Conservation (phyloP, 2,797 vertebrate species). For the Lemur catta region DNA sequence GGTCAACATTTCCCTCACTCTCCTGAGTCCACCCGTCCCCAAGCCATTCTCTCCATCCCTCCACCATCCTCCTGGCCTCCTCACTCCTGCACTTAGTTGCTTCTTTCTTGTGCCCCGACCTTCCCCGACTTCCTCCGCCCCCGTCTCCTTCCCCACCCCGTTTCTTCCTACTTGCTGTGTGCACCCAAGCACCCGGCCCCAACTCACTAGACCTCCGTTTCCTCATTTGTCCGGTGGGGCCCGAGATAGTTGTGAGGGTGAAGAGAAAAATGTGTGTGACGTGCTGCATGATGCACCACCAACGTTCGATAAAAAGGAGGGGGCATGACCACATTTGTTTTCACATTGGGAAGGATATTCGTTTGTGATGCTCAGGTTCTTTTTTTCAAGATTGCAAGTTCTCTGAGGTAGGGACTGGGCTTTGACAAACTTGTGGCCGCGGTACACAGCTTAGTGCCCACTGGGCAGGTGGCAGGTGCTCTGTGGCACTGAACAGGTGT, state of each 20-base stretch:
- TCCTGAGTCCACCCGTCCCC: neutral
- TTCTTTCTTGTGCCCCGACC: neutral
- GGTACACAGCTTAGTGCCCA: neutral
- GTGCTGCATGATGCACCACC: rapidly evolving
- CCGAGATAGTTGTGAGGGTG: no score
- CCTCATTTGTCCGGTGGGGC: rapidly evolving
- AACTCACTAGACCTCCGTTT: neutral
- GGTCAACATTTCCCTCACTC: neutral
- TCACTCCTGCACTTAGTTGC: no score
- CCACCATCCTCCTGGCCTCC: neutral
- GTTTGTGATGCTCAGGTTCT: no score
- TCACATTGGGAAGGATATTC: neutral
- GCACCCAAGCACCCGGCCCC: neutral
- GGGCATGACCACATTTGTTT: rapidly evolving
- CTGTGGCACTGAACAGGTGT: rapidly evolving
- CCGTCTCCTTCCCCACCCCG: rapidly evolving
- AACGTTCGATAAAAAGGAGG: neutral
- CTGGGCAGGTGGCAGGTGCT: neutral
- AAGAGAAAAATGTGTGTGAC: neutral
- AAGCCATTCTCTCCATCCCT: neutral
- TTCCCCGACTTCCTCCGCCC: neutral
- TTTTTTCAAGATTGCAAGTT: neutral
- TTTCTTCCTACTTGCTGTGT: neutral
- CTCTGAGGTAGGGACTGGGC: neutral
- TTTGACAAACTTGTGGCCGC: no score